These are phyloP conservation scores for Apamea crenata DNA, from an alignment of 2,888 invertebrate species.

Conservation along the genomic window DNA sequence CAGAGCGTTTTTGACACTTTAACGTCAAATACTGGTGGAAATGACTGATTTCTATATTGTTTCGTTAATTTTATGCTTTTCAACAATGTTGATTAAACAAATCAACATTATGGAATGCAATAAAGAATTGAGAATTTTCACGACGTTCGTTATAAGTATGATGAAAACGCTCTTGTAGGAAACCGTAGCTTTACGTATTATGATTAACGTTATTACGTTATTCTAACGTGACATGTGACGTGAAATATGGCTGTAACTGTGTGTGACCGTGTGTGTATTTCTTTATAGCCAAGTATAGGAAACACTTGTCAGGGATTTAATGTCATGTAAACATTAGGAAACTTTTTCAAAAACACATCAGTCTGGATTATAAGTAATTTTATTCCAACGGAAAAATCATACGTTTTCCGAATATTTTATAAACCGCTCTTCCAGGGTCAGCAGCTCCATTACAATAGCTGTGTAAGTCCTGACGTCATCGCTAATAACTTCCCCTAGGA, in stretches of 20 bases:
- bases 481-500: conserved; percentile 59
- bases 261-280: not conserved
- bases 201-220: not conserved
- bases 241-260: not conserved
- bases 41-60: too few relatives aligned
- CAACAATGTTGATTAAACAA: too few relatives aligned
- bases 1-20: not conserved
- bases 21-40: not conserved
- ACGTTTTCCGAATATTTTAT: not conserved
- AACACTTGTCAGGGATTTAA: not conserved
- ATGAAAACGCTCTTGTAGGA: not conserved
- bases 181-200: not conserved
- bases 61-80: too few relatives aligned
- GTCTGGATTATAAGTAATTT: not conserved
- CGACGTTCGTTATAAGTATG: not conserved
- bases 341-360: not conserved
- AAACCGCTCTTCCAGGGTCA: conserved; percentile 24
- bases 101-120: too few relatives aligned
- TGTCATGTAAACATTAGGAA: not conserved
- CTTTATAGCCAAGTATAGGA: not conserved
- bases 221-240: not conserved
- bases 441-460: conserved; percentile 43
- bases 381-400: not conserved
- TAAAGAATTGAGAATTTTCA: not conserved
- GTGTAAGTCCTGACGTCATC: conserved; percentile 55